Evolutionary conservation across 2,113 vertebrate species (phyloP).

Genomic region (Caracal caracal): DNA sequence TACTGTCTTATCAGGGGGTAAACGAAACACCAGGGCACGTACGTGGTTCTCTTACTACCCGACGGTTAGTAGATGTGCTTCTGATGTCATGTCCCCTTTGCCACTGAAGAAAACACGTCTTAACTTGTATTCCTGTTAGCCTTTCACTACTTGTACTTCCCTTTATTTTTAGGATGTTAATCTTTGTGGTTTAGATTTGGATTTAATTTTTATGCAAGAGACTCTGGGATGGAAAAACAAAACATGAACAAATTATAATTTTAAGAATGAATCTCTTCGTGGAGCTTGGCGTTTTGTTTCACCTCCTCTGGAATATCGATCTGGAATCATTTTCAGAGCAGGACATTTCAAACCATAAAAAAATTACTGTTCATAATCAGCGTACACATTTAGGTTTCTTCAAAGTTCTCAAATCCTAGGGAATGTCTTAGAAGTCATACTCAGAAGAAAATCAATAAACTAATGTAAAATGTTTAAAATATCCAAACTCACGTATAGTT

Average conservation of each 20-base stretch:
- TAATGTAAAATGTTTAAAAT: background rate
- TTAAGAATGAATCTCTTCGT: background rate
- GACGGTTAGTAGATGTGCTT: rapidly evolving
- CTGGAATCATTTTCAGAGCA: background rate
- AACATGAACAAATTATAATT: background rate
- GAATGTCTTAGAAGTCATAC: background rate
- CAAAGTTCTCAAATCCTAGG: background rate
- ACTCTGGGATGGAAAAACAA: background rate
- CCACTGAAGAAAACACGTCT: background rate
- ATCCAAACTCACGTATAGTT: background rate
- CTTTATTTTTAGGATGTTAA: background rate
- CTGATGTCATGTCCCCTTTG: background rate
- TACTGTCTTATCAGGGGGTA: background rate
- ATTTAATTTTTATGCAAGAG: background rate
- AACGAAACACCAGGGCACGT: background rate
- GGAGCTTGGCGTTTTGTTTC: background rate
- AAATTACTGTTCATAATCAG: background rate
- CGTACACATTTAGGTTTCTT: background rate
- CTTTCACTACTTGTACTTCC: background rate
- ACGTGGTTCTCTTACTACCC: background rate
- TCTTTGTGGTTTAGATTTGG: background rate
- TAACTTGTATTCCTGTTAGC: background rate
- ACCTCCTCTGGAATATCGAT: background rate
- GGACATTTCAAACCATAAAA: background rate
- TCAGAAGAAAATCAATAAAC: background rate